Base-by-base conservation (phyloP, 2,888 invertebrate species). In the Lysandra bellargus region DNA sequence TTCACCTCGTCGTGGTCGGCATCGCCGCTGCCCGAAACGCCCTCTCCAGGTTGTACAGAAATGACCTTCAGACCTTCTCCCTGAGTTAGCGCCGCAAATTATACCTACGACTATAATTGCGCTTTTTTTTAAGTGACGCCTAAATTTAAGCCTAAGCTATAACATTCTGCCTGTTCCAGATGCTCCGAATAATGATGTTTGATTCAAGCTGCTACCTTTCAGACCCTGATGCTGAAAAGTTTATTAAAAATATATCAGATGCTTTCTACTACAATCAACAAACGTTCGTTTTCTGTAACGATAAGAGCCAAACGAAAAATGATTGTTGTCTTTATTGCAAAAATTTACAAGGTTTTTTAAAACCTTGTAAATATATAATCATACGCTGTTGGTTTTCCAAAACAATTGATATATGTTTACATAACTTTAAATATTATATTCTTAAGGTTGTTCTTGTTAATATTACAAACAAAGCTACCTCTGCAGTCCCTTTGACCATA, bases 1-100 rank as follows among this genome's bases (percentile, higher is more conserved):
- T 97, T 40, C 97, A 97, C 88, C 88, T 95, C 37, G 79, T 96
- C 9, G 91, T 96, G 33, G 96, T 95, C 82, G 87, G 92, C 49
- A 83, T 97, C 5, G 92, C 95, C 53, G 90, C 93, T 14, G 85
- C 92, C 33, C 93, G 96, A 79, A 93, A 92, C 80, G 84, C 83
- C 1, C 82, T 90, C 17, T 86, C 89, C n/a, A 87, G 84, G 44
- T 83, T 82, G 30, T 87, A 78, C 78, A 81, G 83, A 40, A 84
- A 85, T 4, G 83, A 86, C 53, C 82, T 85, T 17, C 83, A 84
- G 61, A 85, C 60, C 12, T 83, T 83, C 37, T 72, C 64, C 37
- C 77, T 82, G 49, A 53, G 79, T 0, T 49, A 78, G 40, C 79
- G 79, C 30, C 9, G 14, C n/a, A 14, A 30, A 23, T 44, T 30